Conservation (phyloP, 2,113 vertebrate genomes). For the Corythoichthys intestinalis region DNA sequence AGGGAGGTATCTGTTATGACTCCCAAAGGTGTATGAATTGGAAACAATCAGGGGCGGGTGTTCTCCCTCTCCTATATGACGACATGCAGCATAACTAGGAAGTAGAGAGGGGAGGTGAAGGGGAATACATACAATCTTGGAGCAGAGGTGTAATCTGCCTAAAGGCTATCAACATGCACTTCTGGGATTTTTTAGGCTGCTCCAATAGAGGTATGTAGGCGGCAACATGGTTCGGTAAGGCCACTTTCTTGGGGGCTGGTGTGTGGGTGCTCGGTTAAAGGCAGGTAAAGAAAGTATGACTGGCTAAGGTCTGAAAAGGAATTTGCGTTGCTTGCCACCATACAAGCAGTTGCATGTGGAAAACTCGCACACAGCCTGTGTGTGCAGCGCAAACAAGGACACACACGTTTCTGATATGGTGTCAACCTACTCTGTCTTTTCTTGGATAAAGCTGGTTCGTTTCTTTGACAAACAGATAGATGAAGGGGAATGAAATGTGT, state of each 20-base stretch:
- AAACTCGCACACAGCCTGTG: constrained; percentile 52
- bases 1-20: constrained; percentile 40
- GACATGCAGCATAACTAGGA: constrained; percentile 62
- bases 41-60: constrained; percentile 58
- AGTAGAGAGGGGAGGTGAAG: constrained; percentile 45
- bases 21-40: constrained; percentile 61
- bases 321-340: constrained; percentile 52
- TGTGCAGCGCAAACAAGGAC: constrained; percentile 42
- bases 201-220: constrained; percentile 60
- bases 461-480: constrained; percentile 20
- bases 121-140: constrained; percentile 21
- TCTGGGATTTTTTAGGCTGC: constrained; percentile 68
- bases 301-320: constrained; percentile 62
- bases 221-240: constrained; percentile 16
- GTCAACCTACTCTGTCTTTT: constrained; percentile 17
- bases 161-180: constrained; percentile 58
- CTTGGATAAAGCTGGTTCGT: constrained; percentile 27
- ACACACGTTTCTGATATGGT: constrained; percentile 18
- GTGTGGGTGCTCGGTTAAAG: constrained; percentile 28
- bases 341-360: constrained; percentile 72
- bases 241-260: constrained; percentile 10
- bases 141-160: constrained; percentile 31
- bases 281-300: constrained; percentile 48
- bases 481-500: constrained; percentile 8
- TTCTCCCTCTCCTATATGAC: constrained; percentile 53